Conservation (phyloP, 2,113 vertebrate genomes). For the Mesoclemmys tuberculata region DNA sequence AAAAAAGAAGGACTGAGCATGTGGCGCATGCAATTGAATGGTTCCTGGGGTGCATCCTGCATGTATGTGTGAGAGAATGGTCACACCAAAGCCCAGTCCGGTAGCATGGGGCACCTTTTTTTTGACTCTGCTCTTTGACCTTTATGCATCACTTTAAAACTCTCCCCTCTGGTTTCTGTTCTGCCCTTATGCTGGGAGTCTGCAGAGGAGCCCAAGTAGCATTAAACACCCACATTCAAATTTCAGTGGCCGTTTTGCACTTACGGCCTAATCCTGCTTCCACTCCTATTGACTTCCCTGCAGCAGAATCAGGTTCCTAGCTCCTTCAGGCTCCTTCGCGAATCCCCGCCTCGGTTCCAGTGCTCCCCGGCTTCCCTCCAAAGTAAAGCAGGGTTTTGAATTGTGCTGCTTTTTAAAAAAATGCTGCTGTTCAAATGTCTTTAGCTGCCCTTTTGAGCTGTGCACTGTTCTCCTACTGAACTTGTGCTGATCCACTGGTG, state of each 20-base stretch:
- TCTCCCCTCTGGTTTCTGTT: background rate
- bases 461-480: background rate
- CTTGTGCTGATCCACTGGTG: background rate
- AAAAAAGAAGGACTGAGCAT: rapidly evolving
- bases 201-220: background rate
- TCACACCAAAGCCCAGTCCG: rapidly evolving
- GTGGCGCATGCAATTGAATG: rapidly evolving
- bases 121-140: background rate
- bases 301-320: rapidly evolving
- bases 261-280: constrained; percentile 29
- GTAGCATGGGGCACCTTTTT: background rate
- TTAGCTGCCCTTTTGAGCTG: background rate
- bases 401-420: background rate
- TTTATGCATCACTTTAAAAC: background rate
- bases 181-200: background rate
- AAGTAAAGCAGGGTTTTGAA: constrained; percentile 2
- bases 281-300: background rate
- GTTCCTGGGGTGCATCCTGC: background rate
- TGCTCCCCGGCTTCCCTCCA: background rate
- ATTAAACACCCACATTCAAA: constrained; percentile 21
- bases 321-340: rapidly evolving
- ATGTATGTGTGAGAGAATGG: background rate
- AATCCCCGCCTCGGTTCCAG: rapidly evolving
- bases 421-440: background rate
- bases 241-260: constrained; percentile 17